phyloP scores from a whole-genome alignment of 2,888 invertebrate genomes.

The Buathra laborator region DNA sequence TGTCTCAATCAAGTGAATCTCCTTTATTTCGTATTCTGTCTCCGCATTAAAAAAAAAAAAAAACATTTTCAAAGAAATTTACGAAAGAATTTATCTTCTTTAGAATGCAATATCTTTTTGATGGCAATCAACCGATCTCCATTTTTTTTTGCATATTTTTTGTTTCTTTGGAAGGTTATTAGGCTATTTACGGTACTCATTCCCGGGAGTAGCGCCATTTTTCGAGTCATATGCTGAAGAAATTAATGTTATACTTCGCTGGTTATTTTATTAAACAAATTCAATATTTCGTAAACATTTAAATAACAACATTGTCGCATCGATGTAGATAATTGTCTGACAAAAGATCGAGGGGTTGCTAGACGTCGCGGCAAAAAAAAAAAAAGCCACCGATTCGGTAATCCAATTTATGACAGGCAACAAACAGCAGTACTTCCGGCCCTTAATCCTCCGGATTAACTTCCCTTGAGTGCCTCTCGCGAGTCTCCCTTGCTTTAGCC shows the following conservation, averaged over 20 bases:
- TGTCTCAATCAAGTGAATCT: neutral
- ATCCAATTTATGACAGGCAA: slow-evolving; percentile 81
- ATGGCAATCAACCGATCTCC: too few species aligned
- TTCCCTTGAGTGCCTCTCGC: slow-evolving; percentile 57
- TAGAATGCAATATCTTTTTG: too few species aligned
- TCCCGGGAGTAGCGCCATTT: too few species aligned
- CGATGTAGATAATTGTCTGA: neutral
- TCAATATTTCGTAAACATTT: too few species aligned
- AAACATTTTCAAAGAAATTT: neutral
- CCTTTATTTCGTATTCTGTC: too few species aligned
- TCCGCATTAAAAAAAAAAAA: neutral
- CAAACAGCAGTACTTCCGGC: slow-evolving; percentile 76
- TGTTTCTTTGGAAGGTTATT: too few species aligned
- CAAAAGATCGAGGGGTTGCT: slow-evolving; percentile 31
- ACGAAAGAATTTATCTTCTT: neutral
- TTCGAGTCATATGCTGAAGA: too few species aligned
- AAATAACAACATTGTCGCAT: neutral
- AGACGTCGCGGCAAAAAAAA: slow-evolving; percentile 43
- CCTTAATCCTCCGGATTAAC: slow-evolving; percentile 79
- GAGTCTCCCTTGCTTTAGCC: slow-evolving; percentile 44
- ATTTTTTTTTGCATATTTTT: too few species aligned
- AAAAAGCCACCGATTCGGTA: slow-evolving; percentile 77
- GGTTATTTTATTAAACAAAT: too few species aligned
- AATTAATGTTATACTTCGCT: too few species aligned
- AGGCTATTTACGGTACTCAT: too few species aligned